These are phyloP conservation scores for Acronicta alni DNA, from an alignment of 2,888 invertebrate genomes.

Conservation along the genomic window DNA sequence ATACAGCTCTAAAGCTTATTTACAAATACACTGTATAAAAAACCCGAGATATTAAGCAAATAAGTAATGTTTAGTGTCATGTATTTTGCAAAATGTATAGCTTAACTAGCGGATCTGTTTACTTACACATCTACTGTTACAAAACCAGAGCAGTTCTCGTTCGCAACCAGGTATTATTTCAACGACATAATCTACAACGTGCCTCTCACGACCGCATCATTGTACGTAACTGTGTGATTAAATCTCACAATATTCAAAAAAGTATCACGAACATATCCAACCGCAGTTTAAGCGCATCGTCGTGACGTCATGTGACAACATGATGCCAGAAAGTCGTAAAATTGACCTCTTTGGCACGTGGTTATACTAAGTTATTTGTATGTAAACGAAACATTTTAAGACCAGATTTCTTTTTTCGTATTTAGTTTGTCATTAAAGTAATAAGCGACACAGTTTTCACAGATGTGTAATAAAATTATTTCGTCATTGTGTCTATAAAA, in stretches of 20 bases:
- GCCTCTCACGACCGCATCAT: constrained; percentile 26
- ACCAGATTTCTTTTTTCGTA: constrained; percentile 18
- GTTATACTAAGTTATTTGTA: constrained; percentile 15
- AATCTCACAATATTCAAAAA: constrained; percentile 43
- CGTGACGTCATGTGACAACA: constrained; percentile 42
- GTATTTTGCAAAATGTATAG: constrained; percentile 28
- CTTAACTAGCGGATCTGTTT: constrained; percentile 34
- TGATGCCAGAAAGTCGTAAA: constrained; percentile 37
- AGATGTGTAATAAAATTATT: constrained; percentile 17
- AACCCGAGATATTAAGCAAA: background rate
- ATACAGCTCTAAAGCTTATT: too few relatives aligned
- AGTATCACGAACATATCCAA: constrained; percentile 40
- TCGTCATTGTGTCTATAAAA: constrained; percentile 12
- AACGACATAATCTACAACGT: constrained; percentile 29
- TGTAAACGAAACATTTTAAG: constrained; percentile 20
- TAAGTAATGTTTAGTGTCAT: background rate
- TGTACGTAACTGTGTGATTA: constrained; percentile 47
- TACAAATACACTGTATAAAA: too few relatives aligned
- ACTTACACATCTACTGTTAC: constrained; percentile 38
- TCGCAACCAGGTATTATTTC: constrained; percentile 28
- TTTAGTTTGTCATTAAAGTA: constrained; percentile 18
- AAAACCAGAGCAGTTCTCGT: constrained; percentile 24
- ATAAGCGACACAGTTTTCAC: constrained; percentile 25
- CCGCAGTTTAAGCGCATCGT: constrained; percentile 40
- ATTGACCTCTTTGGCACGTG: constrained; percentile 36